Base-by-base conservation (phyloP, 2,888 invertebrate species). In the Metalampra italica region DNA sequence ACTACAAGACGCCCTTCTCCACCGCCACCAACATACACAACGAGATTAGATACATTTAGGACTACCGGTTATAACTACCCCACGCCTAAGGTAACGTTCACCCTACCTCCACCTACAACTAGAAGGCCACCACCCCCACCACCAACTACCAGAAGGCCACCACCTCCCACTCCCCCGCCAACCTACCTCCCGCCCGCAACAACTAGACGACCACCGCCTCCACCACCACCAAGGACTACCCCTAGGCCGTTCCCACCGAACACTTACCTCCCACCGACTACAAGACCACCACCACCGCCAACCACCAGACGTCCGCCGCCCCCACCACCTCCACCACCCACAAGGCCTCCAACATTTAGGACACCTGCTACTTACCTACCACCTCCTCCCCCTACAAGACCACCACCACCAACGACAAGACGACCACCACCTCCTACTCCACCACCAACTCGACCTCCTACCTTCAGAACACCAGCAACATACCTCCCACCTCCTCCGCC, bases 41-140 rank as follows among this genome's bases (percentile, higher is more conserved):
- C 67, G 8, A 51, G 58, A 5, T 30, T 59, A 13, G 59, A 53
- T 5, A 57, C 57, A 3, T 57, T 60, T 1, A 64, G 59, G 60
- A 78, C 78, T 0, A 79, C 78, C 1, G 79, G 78, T 0, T 81
- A 81, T 55, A 58, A 61, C 0, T 81, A 81, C 46, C 75, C 80
- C 0, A 61, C 56, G 7, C 81, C 81, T 0, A 72, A 56, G 46
- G 55, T 74, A 13, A 68, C 74, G 1, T 79, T 79, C 43, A 74
- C 76, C 0, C 64, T 65, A 48, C 78, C 78, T 50, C 55, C 13
- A 51, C 56, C 15, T n/a, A n/a, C n/a, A 14, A 51, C n/a, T 49
- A 57, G 12, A 47, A n/a, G n/a, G n/a, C 51, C 55, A 8, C 53
- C 59, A 7, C 59, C 59, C 1, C 62, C 58, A 7, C 55, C 59